These are phyloP conservation scores for Luehdorfia chinensis DNA, from an alignment of 1,140 invertebrate species.

Conservation along the genomic window DNA sequence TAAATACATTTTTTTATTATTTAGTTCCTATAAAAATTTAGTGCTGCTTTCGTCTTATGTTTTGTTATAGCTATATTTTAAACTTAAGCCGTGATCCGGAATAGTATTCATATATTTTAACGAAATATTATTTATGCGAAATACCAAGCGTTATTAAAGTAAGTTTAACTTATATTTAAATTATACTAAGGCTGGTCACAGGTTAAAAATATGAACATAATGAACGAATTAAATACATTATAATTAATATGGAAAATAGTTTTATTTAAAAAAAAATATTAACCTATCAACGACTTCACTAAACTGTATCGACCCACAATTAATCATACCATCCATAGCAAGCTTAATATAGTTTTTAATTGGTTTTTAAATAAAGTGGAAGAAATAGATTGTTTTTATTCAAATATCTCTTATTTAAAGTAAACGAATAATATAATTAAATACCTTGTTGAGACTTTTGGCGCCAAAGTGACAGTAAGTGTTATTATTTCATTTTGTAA, in stretches of 20 bases:
- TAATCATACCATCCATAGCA: no score
- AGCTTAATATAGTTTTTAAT: no score
- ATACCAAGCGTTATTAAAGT: constrained; percentile 2
- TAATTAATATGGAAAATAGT: constrained; percentile 1
- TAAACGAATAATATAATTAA: background rate
- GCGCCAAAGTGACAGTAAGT: no score
- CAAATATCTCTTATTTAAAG: no score
- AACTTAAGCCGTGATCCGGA: background rate
- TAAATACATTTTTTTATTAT: constrained; percentile 33
- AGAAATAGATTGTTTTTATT: no score
- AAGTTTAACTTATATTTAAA: constrained; percentile 5
- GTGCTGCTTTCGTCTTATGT: constrained; percentile 22
- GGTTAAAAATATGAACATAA: constrained; percentile 21
- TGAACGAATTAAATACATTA: constrained; percentile 19
- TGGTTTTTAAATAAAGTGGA: no score
- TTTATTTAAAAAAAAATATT: background rate
- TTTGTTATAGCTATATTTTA: constrained; percentile 1
- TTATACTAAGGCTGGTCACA: constrained; percentile 21
- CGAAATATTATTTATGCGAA: constrained; percentile 3
- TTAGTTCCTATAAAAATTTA: constrained; percentile 54
- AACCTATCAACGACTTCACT: no score
- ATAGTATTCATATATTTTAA: constrained; percentile 1
- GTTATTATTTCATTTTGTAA: no score
- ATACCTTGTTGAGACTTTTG: no score
- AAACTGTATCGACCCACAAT: no score